phyloP scores from a whole-genome alignment of 2,113 vertebrate species.

The Donacobius atricapilla region DNA sequence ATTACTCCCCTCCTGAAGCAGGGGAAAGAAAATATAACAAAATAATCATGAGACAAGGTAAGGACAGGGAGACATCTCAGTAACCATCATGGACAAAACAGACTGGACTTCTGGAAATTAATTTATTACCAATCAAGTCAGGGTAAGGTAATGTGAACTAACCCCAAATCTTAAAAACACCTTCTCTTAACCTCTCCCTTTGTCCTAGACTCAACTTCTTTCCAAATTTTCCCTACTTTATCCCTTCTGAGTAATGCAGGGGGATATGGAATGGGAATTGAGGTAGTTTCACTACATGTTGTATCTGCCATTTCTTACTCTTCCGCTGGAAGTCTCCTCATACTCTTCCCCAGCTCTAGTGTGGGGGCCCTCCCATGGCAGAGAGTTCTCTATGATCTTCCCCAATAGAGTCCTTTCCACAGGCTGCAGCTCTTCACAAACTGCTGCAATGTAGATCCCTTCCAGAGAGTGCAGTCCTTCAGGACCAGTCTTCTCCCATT shows the following conservation, averaged over 20 bases:
- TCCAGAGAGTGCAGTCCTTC: neutral
- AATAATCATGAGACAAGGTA: neutral
- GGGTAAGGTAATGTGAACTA: neutral
- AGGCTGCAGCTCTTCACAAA: neutral
- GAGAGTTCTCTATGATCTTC: neutral
- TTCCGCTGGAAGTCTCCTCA: neutral
- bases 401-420: neutral
- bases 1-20: neutral
- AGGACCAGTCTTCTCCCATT: neutral
- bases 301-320: neutral
- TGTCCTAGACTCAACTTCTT: neutral
- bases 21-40: neutral
- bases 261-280: neutral
- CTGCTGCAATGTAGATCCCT: neutral
- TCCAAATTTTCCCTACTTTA: neutral
- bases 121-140: neutral
- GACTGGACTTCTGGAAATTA: neutral
- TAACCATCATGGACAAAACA: neutral
- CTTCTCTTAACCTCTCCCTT: neutral
- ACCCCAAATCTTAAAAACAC: neutral
- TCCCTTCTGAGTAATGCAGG: rapidly evolving
- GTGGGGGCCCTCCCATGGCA: neutral
- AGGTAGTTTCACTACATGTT: neutral
- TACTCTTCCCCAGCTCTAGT: neutral
- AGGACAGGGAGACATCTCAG: no score